Base-by-base conservation (phyloP, 2,113 vertebrate species). In the Lontra canadensis region DNA sequence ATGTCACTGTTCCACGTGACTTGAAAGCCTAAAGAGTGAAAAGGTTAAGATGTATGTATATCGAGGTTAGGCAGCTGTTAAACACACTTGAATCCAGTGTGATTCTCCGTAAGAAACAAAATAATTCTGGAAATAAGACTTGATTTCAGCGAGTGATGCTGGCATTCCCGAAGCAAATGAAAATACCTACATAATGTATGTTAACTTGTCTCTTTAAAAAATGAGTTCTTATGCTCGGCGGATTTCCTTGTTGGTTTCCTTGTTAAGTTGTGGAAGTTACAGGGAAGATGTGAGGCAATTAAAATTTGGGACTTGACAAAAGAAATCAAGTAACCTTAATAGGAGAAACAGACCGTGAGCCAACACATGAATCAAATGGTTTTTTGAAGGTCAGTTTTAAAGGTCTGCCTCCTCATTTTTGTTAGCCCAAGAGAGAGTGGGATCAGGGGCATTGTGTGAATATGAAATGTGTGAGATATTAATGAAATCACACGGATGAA, bases 301-400 rank as follows among this genome's bases (percentile, higher is more conserved):
- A 39, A 25, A 34, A 57, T 65, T 94, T 78, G 12, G 52, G 26
- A 65, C 20, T 94, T 47, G 26, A 71, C 76, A 92, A 67, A 74
- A 93, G 49, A 80, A 80, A 78, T 96, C 85, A 90, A 85, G 0
- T 65, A 29, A 74, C 14, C 29, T 74, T 65, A 59, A 26, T 14
- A 63, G 17, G 21, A 74, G 82, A 92, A 69, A 18, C 23, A 31
- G 49, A 95, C 78, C 2, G 0, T 15, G 61, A 83, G 34, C 29
- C 23, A 31, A 92, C 13, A 4, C 25, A 34, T 14, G 55, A 71
- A 73, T 78, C 69, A 9, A 42, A 52, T 31, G 25, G 1, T 81
- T 96, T 87, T 87, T 87, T 69, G 29, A 81, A 86, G 42, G 49
- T 84, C 74, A 29, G 3, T 63, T 80, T 94, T 88, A 44, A 96